A percentile compares a stretch with the other conserved stretches of the same genome.
phyloP scores from a whole-genome alignment of 2,113 vertebrate species.

The Tachysurus vachellii region DNA sequence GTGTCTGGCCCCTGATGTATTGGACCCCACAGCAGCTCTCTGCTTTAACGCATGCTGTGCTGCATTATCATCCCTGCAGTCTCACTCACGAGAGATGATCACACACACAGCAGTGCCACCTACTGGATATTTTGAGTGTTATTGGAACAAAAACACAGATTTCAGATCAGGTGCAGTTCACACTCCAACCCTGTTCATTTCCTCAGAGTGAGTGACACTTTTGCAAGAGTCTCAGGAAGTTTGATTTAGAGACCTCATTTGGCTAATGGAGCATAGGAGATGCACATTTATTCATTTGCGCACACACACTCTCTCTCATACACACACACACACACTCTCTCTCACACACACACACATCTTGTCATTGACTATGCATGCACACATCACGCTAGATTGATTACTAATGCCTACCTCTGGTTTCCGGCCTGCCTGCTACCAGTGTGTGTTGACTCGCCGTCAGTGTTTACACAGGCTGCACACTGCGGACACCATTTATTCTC shows the following conservation, averaged over 20 bases:
- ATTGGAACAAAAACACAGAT: neutral
- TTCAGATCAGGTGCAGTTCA: neutral
- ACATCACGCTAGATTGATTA: slow-evolving; percentile 15
- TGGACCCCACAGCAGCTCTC: neutral
- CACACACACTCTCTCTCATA: neutral
- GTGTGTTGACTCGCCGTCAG: neutral
- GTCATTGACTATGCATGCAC: slow-evolving; percentile 8
- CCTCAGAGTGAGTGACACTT: slow-evolving; percentile 6
- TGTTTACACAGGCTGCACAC: slow-evolving; percentile 31
- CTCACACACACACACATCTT: slow-evolving; percentile 6
- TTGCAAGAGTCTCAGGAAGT: slow-evolving; percentile 20
- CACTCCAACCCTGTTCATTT: neutral
- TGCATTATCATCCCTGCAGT: neutral
- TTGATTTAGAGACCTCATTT: slow-evolving; percentile 7
- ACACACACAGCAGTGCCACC: neutral
- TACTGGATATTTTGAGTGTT: neutral
- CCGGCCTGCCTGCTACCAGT: neutral
- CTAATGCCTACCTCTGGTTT: slow-evolving; percentile 14
- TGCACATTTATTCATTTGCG: slow-evolving; percentile 16
- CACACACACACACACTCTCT: slow-evolving; percentile 15
- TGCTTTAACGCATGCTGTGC: slow-evolving; percentile 21
- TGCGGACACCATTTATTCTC: neutral
- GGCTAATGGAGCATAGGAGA: slow-evolving; percentile 15
- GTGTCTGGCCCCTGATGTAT: slow-evolving; percentile 6
- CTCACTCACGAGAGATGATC: neutral